A percentile compares a stretch with the other conserved stretches of the same genome.
phyloP scores from a whole-genome alignment of 2,113 vertebrate species.

The Coracopsis vasa region DNA sequence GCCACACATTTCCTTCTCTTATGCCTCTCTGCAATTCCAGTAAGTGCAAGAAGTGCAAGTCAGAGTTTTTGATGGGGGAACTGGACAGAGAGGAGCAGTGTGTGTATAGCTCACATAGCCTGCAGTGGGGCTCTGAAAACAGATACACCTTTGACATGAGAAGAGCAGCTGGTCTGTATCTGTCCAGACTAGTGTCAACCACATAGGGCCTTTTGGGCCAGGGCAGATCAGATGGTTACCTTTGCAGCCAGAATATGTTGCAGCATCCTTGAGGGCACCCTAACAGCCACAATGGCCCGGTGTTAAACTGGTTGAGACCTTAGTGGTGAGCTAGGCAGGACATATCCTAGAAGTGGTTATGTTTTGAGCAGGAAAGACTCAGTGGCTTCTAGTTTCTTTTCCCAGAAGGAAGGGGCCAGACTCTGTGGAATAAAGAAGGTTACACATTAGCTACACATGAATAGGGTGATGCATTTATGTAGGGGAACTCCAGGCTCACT shows the following conservation, averaged over 20 bases:
- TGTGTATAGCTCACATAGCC: not conserved
- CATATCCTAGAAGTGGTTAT: not conserved
- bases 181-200: not conserved
- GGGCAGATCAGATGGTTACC: not conserved
- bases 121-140: not conserved
- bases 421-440: not conserved
- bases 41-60: constrained; percentile 1
- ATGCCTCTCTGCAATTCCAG: not conserved
- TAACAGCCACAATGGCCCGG: fast-evolving
- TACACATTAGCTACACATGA: not conserved
- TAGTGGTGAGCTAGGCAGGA: not conserved
- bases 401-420: not conserved
- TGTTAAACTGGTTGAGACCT: not conserved
- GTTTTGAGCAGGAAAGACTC: not conserved
- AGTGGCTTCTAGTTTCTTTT: not conserved
- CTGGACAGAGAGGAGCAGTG: not conserved
- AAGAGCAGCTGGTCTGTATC: not conserved
- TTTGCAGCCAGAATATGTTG: not conserved
- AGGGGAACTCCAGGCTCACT: not conserved
- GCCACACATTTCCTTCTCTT: constrained; percentile 1
- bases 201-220: not conserved
- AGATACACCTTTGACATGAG: not conserved
- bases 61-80: not conserved
- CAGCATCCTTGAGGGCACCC: not conserved
- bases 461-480: not conserved